Percentiles rank a stretch among this genome's conserved stretches.
Conservation (phyloP, 2,797 vertebrate genomes). For the Bovichtus diacanthus region DNA sequence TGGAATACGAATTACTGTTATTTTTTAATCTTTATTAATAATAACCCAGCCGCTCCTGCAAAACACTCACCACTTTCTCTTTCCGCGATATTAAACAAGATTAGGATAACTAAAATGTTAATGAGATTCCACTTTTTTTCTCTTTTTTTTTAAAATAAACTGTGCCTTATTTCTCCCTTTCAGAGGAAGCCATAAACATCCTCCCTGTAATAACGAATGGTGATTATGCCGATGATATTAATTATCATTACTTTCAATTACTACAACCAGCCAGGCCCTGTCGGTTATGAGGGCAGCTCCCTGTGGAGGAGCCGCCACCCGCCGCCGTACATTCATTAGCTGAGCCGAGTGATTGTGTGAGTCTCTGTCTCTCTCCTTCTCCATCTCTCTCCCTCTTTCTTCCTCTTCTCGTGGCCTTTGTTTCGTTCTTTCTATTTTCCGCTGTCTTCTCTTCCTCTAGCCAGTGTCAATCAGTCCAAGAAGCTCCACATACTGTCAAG, state of each 20-base stretch:
- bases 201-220: conserved; percentile 75
- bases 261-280: conserved; percentile 78
- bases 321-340: conserved; percentile 81
- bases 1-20: conserved; percentile 65
- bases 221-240: conserved; percentile 86
- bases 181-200: conserved; percentile 79
- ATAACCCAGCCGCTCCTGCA: conserved; percentile 48
- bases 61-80: conserved; percentile 56
- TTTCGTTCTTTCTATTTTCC: conserved; percentile 36
- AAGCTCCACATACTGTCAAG: conserved; percentile 39
- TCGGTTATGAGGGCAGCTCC: conserved; percentile 82
- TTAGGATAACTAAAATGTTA: conserved; percentile 80
- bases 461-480: conserved; percentile 64
- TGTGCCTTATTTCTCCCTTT: conserved; percentile 71
- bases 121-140: conserved; percentile 65
- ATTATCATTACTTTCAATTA: conserved; percentile 89
- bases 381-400: conserved; percentile 35
- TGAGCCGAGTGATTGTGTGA: conserved; percentile 62
- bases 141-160: conserved; percentile 70
- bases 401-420: conserved; percentile 31
- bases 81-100: conserved; percentile 70
- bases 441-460: conserved; percentile 27
- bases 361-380: conserved; percentile 46
- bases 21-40: conserved; percentile 65
- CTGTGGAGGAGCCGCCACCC: conserved; percentile 77